These are phyloP conservation scores for Deilephila porcellus DNA, from an alignment of 2,888 invertebrate genomes.

Conservation along the genomic window DNA sequence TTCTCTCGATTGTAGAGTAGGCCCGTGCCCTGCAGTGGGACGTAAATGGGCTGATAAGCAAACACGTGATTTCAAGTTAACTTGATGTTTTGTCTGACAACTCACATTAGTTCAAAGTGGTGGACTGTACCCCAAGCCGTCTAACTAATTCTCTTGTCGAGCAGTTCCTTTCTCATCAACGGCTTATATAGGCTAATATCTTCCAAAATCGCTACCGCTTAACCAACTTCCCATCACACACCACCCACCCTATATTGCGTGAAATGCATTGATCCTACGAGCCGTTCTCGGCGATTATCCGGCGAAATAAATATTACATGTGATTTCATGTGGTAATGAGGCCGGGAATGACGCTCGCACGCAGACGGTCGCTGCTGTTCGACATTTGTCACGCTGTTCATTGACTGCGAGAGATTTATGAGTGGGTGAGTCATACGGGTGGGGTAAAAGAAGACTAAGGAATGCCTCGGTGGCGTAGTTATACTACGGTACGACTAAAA, in stretches of 20 bases:
- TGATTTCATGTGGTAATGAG: conserved; percentile 38
- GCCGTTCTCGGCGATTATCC: conserved; percentile 52
- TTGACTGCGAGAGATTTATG: conserved; percentile 4
- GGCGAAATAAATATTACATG: conserved; percentile 66
- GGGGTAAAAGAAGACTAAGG: neutral
- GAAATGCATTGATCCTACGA: conserved; percentile 61
- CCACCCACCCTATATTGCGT: conserved; percentile 38
- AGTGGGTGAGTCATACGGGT: neutral
- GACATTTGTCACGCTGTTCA: conserved; percentile 11
- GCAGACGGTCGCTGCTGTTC: neutral
- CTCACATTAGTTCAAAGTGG: no score
- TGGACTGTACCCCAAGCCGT: no score
- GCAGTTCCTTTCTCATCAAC: no score
- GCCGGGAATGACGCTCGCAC: neutral
- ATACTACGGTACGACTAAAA: no score
- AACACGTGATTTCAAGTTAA: no score
- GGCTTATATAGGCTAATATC: conserved; percentile 35
- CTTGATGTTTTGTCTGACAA: no score
- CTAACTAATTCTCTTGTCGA: no score
- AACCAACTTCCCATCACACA: neutral
- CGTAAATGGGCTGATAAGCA: no score
- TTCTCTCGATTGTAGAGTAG: no score
- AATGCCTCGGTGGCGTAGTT: no score
- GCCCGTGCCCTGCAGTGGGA: no score
- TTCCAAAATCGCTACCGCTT: conserved; percentile 38